phyloP scores from a whole-genome alignment of 2,797 vertebrate species.

The Gobionotothen gibberifrons region DNA sequence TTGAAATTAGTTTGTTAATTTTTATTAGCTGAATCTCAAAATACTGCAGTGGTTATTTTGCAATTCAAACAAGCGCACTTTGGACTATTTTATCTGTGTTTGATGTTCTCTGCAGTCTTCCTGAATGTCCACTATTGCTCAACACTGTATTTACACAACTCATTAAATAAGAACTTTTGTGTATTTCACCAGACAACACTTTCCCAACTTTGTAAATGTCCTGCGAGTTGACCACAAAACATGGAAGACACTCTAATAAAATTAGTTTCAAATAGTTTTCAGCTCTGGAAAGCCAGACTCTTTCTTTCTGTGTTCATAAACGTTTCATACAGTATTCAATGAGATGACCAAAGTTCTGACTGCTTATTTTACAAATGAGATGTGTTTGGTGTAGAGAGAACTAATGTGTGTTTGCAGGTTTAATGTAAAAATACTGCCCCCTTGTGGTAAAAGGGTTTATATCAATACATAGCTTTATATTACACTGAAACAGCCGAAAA shows the following conservation, averaged over 20 bases:
- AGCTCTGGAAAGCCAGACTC: not conserved
- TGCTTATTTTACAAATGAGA: not conserved
- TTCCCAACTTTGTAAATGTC: not conserved
- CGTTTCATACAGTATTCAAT: not conserved
- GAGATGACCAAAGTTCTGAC: not conserved
- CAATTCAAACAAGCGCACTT: conserved; percentile 28
- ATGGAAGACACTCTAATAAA: not conserved
- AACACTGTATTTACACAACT: not conserved
- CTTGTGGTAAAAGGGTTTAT: conserved; percentile 7
- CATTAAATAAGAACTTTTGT: not conserved
- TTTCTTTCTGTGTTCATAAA: not conserved
- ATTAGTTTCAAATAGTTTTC: not conserved
- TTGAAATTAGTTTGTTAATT: not conserved
- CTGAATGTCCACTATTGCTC: not conserved
- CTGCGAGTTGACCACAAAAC: not conserved
- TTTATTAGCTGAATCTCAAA: conserved; percentile 11
- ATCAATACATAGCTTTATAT: no score
- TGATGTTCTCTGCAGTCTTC: not conserved
- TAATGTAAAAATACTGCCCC: not conserved
- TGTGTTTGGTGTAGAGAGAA: not conserved
- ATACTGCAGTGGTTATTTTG: not conserved
- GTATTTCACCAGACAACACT: conserved; percentile 10
- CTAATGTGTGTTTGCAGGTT: not conserved
- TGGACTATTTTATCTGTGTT: conserved; percentile 35
- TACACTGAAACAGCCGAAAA: no score